Conservation (phyloP, 2,113 vertebrate species). For the Thymallus thymallus region DNA sequence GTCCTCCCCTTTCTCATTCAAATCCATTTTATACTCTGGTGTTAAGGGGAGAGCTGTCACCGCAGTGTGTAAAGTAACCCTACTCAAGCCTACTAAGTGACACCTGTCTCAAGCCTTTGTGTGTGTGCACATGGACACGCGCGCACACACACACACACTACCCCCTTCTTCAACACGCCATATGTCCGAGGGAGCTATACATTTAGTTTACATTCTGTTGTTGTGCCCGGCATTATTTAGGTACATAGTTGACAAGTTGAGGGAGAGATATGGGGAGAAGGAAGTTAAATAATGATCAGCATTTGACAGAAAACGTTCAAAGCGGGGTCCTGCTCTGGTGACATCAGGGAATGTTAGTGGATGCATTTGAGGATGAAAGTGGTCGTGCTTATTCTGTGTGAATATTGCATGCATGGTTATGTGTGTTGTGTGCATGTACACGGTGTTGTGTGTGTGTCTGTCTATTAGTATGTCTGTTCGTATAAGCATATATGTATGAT, state of each 20-base stretch:
- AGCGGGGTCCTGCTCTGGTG: background rate
- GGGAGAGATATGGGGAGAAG: background rate
- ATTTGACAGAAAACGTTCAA: background rate
- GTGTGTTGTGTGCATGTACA: slow-evolving; percentile 36
- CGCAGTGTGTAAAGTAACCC: slow-evolving; percentile 81
- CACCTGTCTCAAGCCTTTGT: slow-evolving; percentile 56
- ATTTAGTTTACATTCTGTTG: too few relatives aligned
- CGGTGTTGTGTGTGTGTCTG: slow-evolving; percentile 42
- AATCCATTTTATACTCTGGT: slow-evolving; percentile 86
- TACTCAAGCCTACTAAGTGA: slow-evolving; percentile 58
- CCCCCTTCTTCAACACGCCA: too few relatives aligned
- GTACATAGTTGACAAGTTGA: background rate
- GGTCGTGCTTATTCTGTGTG: too few relatives aligned
- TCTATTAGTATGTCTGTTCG: background rate
- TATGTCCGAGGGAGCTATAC: too few relatives aligned
- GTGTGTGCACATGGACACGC: slow-evolving; percentile 30
- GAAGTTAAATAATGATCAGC: background rate
- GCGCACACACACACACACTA: slow-evolving; percentile 3
- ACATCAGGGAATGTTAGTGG: background rate
- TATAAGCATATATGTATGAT: slow-evolving; percentile 3
- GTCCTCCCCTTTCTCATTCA: slow-evolving; percentile 87
- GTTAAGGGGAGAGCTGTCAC: slow-evolving; percentile 77
- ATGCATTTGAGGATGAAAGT: background rate
- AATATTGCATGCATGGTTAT: slow-evolving; percentile 32
- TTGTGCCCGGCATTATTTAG: background rate